Evolutionary conservation across 2,888 invertebrate genomes (phyloP).

Genomic region (Drosophila yooni): DNA sequence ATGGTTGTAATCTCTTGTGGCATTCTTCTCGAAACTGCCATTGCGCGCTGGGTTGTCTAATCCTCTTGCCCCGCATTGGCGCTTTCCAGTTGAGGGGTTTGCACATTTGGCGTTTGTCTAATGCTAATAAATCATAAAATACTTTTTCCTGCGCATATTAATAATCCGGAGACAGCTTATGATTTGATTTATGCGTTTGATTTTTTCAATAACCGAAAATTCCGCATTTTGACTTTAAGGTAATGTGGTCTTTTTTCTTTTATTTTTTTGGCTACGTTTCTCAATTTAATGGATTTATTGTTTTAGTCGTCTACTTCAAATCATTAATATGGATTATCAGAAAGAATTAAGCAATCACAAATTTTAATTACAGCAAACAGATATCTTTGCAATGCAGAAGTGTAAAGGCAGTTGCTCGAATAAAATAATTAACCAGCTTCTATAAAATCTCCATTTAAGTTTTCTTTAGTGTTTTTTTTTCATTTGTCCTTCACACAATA

Average conservation of each 20-base stretch:
- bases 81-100: slow-evolving; percentile 6
- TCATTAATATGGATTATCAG: slow-evolving; percentile 6
- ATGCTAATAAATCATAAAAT: slow-evolving; percentile 66
- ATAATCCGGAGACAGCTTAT: slow-evolving; percentile 69
- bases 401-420: not conserved
- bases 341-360: slow-evolving; percentile 6
- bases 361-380: slow-evolving; percentile 1
- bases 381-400: slow-evolving; percentile 21
- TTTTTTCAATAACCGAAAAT: slow-evolving; percentile 42
- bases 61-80: slow-evolving; percentile 8
- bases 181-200: slow-evolving; percentile 62
- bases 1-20: slow-evolving; percentile 53
- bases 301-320: not conserved
- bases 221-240: slow-evolving; percentile 21
- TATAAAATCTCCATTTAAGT: too few species aligned
- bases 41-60: slow-evolving; percentile 17
- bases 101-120: slow-evolving; percentile 47
- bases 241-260: slow-evolving; percentile 7
- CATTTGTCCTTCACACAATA: not conserved
- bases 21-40: slow-evolving; percentile 7
- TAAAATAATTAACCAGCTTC: too few species aligned
- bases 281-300: slow-evolving; percentile 17
- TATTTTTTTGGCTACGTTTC: slow-evolving; percentile 10
- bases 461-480: not conserved
- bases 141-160: slow-evolving; percentile 63